Evolutionary conservation across 1,140 invertebrate genomes (phyloP).

Genomic region (Ips nitidus): DNA sequence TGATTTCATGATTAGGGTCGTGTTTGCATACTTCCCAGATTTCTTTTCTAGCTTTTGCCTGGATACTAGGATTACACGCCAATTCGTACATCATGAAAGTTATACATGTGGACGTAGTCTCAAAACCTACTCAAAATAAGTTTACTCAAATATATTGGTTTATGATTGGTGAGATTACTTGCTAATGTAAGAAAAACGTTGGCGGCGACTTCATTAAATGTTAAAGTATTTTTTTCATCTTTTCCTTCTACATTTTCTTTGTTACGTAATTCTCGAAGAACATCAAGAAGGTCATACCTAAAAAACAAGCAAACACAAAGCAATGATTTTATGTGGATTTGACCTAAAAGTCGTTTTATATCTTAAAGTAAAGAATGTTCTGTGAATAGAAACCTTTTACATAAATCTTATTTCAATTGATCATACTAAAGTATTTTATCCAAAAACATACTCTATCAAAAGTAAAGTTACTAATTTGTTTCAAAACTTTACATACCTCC

Average conservation of each 20-base stretch:
- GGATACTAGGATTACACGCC: constrained; percentile 54
- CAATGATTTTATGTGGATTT: too few relatives aligned
- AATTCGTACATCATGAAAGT: constrained; percentile 58
- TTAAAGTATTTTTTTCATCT: constrained; percentile 47
- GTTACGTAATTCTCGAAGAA: constrained; percentile 27
- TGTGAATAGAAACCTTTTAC: too few relatives aligned
- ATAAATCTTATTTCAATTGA: too few relatives aligned
- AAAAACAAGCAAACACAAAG: neutral
- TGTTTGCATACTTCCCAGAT: constrained; percentile 39
- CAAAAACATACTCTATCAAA: neutral
- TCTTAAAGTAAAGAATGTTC: too few relatives aligned
- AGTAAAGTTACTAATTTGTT: neutral
- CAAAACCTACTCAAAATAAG: constrained; percentile 37
- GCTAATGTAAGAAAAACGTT: constrained; percentile 55
- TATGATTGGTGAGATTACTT: constrained; percentile 4
- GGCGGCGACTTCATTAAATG: constrained; percentile 59
- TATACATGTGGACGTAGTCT: constrained; percentile 57
- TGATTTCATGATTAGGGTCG: constrained; percentile 36
- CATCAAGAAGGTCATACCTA: constrained; percentile 28
- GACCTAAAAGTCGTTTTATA: too few relatives aligned
- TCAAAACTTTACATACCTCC: constrained; percentile 1
- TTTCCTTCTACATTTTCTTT: neutral
- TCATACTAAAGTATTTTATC: too few relatives aligned
- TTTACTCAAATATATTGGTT: neutral
- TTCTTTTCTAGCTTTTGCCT: constrained; percentile 49